phyloP scores from a whole-genome alignment of 1,140 invertebrate genomes.

The Zaprionus kolodkinae region DNA sequence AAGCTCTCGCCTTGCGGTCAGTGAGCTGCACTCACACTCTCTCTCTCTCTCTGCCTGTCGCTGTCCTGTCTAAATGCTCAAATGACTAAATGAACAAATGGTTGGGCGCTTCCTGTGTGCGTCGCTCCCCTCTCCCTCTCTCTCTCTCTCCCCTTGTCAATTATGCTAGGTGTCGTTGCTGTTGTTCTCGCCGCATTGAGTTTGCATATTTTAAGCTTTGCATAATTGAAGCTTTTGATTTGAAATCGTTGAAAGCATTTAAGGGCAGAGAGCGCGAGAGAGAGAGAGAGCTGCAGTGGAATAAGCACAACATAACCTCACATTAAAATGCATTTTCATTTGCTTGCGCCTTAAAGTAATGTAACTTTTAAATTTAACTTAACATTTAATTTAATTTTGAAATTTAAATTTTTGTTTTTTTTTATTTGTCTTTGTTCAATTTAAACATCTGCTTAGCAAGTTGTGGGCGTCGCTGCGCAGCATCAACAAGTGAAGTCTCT shows the following conservation, averaged over 20 bases:
- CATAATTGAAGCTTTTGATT: conserved; percentile 53
- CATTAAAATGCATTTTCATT: neutral
- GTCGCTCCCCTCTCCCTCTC: neutral
- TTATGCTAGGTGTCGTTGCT: conserved; percentile 19
- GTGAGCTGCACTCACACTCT: conserved; percentile 2
- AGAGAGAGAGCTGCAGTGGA: no score
- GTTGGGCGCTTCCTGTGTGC: conserved; percentile 61
- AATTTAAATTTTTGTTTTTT: neutral
- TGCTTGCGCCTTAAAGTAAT: no score
- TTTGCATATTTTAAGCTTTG: conserved; percentile 52
- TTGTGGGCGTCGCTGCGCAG: conserved; percentile 1
- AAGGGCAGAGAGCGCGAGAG: conserved; percentile 8
- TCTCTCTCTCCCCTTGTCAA: neutral
- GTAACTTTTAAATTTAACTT: neutral
- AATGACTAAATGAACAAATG: conserved; percentile 61
- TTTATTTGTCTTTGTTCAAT: neutral
- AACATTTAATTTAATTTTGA: neutral
- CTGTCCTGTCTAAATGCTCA: conserved; percentile 37
- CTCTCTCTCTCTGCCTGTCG: conserved; percentile 13
- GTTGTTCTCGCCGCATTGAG: conserved; percentile 26
- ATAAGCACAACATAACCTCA: no score
- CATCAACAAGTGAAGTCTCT: conserved; percentile 43
- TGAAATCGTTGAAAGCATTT: conserved; percentile 38
- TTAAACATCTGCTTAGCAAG: conserved; percentile 23
- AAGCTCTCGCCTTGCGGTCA: conserved; percentile 39